phyloP scores from a whole-genome alignment of 2,888 invertebrate species.

The Metallyticus violacea region DNA sequence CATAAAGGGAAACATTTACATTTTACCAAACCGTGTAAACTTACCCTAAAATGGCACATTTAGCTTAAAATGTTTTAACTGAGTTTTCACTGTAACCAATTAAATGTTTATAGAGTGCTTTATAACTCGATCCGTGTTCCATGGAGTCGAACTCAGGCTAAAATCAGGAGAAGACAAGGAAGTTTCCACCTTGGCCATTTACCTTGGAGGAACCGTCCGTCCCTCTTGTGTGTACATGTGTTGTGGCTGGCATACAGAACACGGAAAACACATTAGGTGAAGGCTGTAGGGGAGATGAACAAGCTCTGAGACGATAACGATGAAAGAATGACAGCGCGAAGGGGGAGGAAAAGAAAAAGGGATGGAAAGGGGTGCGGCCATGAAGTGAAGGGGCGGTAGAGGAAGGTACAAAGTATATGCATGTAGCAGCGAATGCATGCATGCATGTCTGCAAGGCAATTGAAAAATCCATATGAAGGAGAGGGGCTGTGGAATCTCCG shows the following conservation, averaged over 20 bases:
- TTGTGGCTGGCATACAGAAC: constrained; percentile 48
- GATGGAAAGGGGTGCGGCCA: neutral
- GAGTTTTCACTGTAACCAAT: no score
- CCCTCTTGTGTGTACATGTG: constrained; percentile 47
- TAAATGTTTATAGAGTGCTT: no score
- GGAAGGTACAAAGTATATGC: constrained; percentile 21
- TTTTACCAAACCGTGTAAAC: no score
- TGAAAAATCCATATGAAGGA: constrained; percentile 15
- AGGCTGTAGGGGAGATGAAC: neutral
- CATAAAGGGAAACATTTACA: no score
- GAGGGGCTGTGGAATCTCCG: neutral
- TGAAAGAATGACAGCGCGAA: constrained; percentile 8
- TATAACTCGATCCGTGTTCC: no score
- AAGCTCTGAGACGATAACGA: neutral
- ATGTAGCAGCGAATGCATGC: constrained; percentile 3
- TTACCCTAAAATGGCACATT: no score
- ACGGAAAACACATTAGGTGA: constrained; percentile 50
- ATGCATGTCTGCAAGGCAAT: neutral
- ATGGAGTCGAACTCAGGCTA: no score
- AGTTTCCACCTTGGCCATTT: neutral
- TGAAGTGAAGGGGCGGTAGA: neutral
- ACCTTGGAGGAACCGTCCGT: constrained; percentile 19
- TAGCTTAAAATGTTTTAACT: no score
- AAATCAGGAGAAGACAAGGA: neutral
- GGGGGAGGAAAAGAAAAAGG: neutral